phyloP scores from a whole-genome alignment of 2,113 vertebrate genomes.

The Onychostoma macrolepis region DNA sequence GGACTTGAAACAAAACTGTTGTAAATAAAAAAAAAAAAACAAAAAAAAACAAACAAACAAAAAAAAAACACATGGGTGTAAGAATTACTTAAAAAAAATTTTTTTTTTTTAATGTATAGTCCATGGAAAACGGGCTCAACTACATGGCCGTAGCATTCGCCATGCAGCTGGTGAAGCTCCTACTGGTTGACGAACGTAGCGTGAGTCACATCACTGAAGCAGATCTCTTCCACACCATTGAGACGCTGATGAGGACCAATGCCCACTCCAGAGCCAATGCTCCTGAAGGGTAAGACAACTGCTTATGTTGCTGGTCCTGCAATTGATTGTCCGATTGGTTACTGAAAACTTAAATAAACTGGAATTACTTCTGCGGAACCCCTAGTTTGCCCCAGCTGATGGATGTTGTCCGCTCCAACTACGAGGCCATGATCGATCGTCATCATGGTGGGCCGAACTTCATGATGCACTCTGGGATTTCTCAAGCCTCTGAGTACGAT shows the following conservation, averaged over 20 bases:
- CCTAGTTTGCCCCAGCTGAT: slow-evolving; percentile 94
- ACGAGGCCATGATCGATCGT: slow-evolving; percentile 98
- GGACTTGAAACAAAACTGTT: not conserved
- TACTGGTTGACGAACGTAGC: slow-evolving; percentile 95
- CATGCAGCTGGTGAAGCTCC: slow-evolving; percentile 97
- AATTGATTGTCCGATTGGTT: not conserved
- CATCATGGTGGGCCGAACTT: slow-evolving; percentile 98
- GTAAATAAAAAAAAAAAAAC: too few relatives aligned
- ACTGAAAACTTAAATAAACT: not conserved
- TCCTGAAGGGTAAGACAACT: slow-evolving; percentile 88
- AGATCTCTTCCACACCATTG: slow-evolving; percentile 97
- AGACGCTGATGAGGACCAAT: slow-evolving; percentile 98
- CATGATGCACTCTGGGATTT: slow-evolving; percentile 99
- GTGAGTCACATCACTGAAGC: slow-evolving; percentile 96
- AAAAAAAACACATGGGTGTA: too few relatives aligned
- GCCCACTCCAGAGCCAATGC: slow-evolving; percentile 98
- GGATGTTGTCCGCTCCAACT: slow-evolving; percentile 98
- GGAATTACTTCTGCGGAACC: not conserved
- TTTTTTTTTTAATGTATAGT: too few relatives aligned
- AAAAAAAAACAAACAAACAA: too few relatives aligned
- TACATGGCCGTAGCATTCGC: slow-evolving; percentile 99
- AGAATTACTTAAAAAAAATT: too few relatives aligned
- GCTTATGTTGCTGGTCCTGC: not conserved
- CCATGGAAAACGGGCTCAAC: slow-evolving; percentile 98
- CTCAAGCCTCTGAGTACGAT: slow-evolving; percentile 97